phyloP scores from a whole-genome alignment of 1,140 invertebrate species.

The Drosophila watanabei region DNA sequence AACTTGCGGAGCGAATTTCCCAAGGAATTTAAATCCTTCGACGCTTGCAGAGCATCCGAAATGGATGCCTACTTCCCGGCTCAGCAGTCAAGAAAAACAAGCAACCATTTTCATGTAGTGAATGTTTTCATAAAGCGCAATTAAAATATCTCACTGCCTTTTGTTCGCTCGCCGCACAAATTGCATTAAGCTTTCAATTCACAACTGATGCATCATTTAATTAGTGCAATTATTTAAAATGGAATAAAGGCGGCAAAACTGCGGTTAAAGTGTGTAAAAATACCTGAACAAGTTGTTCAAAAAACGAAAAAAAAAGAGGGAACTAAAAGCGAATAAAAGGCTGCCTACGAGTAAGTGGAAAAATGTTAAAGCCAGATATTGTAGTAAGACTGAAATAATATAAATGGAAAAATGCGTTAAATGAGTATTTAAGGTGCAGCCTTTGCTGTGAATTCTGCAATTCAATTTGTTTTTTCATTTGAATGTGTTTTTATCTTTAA shows the following conservation, averaged over 20 bases:
- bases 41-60: slow-evolving; percentile 6
- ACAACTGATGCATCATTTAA: slow-evolving; percentile 66
- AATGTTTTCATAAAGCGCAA: slow-evolving; percentile 48
- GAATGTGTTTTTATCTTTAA: neutral
- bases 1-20: slow-evolving; percentile 15
- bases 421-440: neutral
- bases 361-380: neutral
- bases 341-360: neutral
- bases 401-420: neutral
- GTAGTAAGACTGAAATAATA: neutral
- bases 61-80: slow-evolving; percentile 39
- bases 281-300: slow-evolving; percentile 1
- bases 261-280: slow-evolving; percentile 21
- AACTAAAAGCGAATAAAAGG: neutral
- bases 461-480: neutral
- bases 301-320: neutral
- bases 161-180: slow-evolving; percentile 10
- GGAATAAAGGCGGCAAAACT: slow-evolving; percentile 29
- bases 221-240: slow-evolving; percentile 68
- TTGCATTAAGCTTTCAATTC: slow-evolving; percentile 43
- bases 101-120: slow-evolving; percentile 40
- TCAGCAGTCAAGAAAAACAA: slow-evolving; percentile 48
- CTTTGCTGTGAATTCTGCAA: neutral
- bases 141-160: slow-evolving; percentile 27
- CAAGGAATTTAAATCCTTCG: slow-evolving; percentile 38